Evolutionary conservation across 2,888 invertebrate species (phyloP), one percentile per base, ranked within the genome.

Genomic region (Ornithoptera alexandrae): DNA sequence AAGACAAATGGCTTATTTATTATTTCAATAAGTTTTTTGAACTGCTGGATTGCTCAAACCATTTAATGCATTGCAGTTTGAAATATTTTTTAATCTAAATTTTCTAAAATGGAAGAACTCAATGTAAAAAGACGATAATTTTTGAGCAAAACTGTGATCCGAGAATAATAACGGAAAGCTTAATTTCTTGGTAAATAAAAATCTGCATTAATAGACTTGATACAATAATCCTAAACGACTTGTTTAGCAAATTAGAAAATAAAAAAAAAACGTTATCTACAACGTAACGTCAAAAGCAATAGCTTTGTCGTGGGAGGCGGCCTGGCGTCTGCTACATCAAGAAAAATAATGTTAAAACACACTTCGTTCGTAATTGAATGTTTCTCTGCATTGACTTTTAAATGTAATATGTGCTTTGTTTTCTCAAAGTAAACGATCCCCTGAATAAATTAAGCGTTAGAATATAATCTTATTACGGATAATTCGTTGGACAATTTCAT

Each of bases 341-440:
- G 75, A 81, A 84, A 84, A 84, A 80, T 77, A 84, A 85, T 85
- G 84, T 81, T 83, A 81, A 84, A 84, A 84, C 74, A 79, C 76
- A 82, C 80, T 82, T 79, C 77, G 78, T 76, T 75, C 74, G 79
- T 84, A 88, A 88, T 85, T 86, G 83, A 84, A 84, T 81, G 81
- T 78, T 79, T 76, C 77, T 81, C 79, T 79, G 79, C 84, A 87
- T 88, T 88, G 84, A 88, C 83, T 86, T 88, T 88, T 84, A 87
- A 86, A 87, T 88, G 85, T 78, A 78, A 76, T 77, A 75, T 74
- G 72, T 71, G 69, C 71, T 69, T 71, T 73, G 68, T 72, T 76
- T 74, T 77, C 71, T 72, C 70, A 69, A 74, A 73, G 60, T 70
- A 71, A 73, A 74, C 70, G 65, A 67, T 58, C 70, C 71, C 73